Evolutionary conservation across 2,113 vertebrate genomes (phyloP), one percentile per base, ranked within the genome.

Genomic region (Poeciliopsis turrubarensis): DNA sequence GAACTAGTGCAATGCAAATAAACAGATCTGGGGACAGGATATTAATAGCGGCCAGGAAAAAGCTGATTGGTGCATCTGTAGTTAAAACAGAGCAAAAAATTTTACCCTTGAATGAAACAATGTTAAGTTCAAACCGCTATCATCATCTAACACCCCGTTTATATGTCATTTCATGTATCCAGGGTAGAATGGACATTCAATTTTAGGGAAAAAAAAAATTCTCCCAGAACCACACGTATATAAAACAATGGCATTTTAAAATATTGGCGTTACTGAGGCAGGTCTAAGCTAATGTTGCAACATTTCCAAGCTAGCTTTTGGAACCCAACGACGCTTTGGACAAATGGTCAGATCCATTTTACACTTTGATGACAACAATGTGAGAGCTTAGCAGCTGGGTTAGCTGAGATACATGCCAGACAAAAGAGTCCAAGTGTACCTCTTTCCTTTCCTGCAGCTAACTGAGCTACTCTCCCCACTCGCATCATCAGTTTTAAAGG

Each of bases 361-460:
- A 65, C 39, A 68, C 51, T 77, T 79, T 79, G 10, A 68, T 31
- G 51, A 57, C 51, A 2, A 47, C 17, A 67, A 90, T 81, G 82
- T 76, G 81, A 63, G 69, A 80, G 86, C 61, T 80, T 60, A 75
- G 86, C 80, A 79, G 87, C 79, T 78, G 82, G 62, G 77, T 78
- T 29, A 77, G 68, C 77, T 25, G 60, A 82, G 77, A 83, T 44
- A 79, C 47, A 44, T 11, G 30, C 27, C 32, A 71, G 75, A 57
- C 25, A 74, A 64, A 64, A 72, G 37, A 26, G 70, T 25, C 41
- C 60, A 63, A 22, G 2, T 11, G 75, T 25, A 4, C 62, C 22
- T 34, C 54, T 70, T 62, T 65, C 19, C 47, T 68, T 67, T 81
- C 39, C 78, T 81, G 73, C 27, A 26, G 32, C 76, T 57, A 14